Evolutionary conservation across 1,140 invertebrate genomes (phyloP).

Genomic region (Psix sp.): DNA sequence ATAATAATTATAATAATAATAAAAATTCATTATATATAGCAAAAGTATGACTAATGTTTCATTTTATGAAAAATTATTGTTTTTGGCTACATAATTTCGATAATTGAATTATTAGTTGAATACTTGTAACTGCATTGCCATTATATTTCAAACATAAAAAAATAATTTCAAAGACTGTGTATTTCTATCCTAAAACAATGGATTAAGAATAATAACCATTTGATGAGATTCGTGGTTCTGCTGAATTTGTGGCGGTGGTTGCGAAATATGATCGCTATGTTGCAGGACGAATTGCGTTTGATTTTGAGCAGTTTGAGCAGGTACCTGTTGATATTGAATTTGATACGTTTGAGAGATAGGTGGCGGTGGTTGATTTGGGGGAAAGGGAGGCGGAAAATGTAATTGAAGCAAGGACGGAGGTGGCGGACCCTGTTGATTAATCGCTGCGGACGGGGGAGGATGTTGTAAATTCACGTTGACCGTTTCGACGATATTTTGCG

Average conservation of each 20-base stretch:
- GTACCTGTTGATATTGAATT: conserved; percentile 73
- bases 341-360: conserved; percentile 74
- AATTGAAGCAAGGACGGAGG: conserved; percentile 71
- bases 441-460: conserved; percentile 67
- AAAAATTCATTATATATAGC: too few species aligned
- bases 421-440: conserved; percentile 72
- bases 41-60: not conserved
- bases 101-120: too few species aligned
- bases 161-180: too few species aligned
- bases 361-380: conserved; percentile 73
- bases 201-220: conserved; percentile 39
- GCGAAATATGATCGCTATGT: conserved; percentile 67
- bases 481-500: conserved; percentile 70
- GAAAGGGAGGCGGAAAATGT: conserved; percentile 73
- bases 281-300: conserved; percentile 72
- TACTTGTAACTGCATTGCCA: too few species aligned
- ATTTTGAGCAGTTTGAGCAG: conserved; percentile 61
- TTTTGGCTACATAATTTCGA: too few species aligned
- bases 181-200: too few species aligned
- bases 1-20: too few species aligned
- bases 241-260: conserved; percentile 64
- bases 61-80: too few species aligned
- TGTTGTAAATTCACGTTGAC: conserved; percentile 75
- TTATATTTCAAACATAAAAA: too few species aligned
- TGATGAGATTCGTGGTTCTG: conserved; percentile 68